Conservation (phyloP, 1,140 invertebrate species). For the Euwallacea fornicatus region DNA sequence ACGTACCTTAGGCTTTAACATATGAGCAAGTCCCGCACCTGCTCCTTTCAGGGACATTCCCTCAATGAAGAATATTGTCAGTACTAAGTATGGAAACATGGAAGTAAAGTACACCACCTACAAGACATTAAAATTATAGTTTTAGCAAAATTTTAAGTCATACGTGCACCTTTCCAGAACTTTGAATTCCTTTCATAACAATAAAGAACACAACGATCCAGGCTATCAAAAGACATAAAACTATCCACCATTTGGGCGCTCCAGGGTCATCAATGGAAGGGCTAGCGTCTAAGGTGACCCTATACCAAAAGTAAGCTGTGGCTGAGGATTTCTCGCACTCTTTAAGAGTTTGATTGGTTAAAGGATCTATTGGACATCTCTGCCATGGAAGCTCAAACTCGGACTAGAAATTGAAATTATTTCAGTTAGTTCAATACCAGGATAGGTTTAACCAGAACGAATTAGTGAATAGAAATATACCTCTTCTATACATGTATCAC, state of each 20-base stretch:
- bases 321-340: conserved; percentile 83
- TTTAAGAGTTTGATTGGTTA: conserved; percentile 68
- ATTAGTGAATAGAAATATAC: background rate
- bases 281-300: conserved; percentile 80
- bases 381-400: conserved; percentile 83
- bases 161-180: conserved; percentile 80
- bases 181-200: conserved; percentile 97
- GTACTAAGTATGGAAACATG: conserved; percentile 91
- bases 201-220: conserved; percentile 97
- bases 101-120: conserved; percentile 96
- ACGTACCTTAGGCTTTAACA: conserved; percentile 86
- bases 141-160: conserved; percentile 3
- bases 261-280: conserved; percentile 81
- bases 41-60: conserved; percentile 89
- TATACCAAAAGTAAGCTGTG: conserved; percentile 89
- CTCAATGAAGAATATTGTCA: conserved; percentile 93
- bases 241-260: conserved; percentile 92
- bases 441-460: background rate
- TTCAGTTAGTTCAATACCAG: no score
- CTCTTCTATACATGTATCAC: background rate
- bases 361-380: conserved; percentile 66
- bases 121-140: conserved; percentile 30
- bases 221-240: conserved; percentile 85
- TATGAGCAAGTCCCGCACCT: conserved; percentile 82
- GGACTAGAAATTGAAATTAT: conserved; percentile 41